Evolutionary conservation across 2,113 vertebrate species (phyloP).

Genomic region (Hipposideros armiger): DNA sequence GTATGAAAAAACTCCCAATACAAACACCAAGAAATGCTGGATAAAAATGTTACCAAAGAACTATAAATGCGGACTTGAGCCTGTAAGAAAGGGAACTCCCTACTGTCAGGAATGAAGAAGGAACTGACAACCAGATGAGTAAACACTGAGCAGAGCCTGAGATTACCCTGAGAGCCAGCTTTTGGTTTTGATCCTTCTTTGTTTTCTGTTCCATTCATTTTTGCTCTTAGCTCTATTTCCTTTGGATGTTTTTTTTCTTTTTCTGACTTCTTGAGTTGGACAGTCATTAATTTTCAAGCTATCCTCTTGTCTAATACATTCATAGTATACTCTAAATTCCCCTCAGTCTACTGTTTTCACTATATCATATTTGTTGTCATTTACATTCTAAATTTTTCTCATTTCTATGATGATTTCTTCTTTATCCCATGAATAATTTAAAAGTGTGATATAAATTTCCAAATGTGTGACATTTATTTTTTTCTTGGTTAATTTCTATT

Average conservation of each 20-base stretch:
- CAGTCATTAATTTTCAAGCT: not conserved
- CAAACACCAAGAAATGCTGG: not conserved
- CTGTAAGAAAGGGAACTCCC: not conserved
- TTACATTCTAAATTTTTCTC: conserved; percentile 1
- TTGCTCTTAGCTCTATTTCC: not conserved
- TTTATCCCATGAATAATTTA: not conserved
- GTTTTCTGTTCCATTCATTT: not conserved
- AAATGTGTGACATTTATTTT: not conserved
- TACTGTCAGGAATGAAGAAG: not conserved
- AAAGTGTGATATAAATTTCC: not conserved
- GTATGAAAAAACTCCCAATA: not conserved
- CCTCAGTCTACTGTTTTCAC: not conserved
- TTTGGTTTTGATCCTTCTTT: not conserved
- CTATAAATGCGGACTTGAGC: not conserved
- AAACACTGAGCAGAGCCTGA: not conserved
- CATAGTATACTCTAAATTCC: not conserved
- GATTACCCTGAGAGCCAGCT: not conserved
- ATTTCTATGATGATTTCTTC: conserved; percentile 10
- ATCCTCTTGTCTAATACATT: not conserved
- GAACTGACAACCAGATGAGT: not conserved
- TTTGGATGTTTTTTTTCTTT: not conserved
- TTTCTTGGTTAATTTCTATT: not conserved
- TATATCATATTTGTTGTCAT: not conserved
- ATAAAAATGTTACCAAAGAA: too few relatives aligned
- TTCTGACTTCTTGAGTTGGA: not conserved